phyloP scores from a whole-genome alignment of 2,888 invertebrate genomes.

The Tetranychus piercei region DNA sequence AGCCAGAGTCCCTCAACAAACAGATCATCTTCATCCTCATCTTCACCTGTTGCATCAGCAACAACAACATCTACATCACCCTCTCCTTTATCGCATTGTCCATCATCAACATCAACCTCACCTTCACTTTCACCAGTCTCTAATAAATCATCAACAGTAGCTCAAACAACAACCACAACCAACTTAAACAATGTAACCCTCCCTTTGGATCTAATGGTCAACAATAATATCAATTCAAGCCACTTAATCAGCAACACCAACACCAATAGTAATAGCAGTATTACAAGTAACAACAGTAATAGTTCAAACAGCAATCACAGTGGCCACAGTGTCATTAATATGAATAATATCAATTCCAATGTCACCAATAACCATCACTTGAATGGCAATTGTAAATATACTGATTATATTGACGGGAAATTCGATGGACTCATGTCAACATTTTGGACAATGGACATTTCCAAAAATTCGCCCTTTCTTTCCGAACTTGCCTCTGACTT shows the following conservation, averaged over 20 bases:
- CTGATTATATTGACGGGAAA: constrained; percentile 14
- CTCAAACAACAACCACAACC: background rate
- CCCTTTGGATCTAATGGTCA: background rate
- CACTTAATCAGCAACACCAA: background rate
- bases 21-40: background rate
- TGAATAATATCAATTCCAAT: too few species aligned
- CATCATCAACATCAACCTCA: background rate
- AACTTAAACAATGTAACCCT: background rate
- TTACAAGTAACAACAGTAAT: background rate
- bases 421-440: constrained; percentile 12
- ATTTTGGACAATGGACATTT: constrained; percentile 10
- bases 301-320: background rate
- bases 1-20: background rate
- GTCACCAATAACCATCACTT: background rate
- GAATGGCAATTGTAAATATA: constrained; percentile 4
- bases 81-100: background rate
- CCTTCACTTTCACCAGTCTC: background rate
- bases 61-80: background rate
- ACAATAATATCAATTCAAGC: too few species aligned
- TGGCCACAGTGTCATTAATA: background rate
- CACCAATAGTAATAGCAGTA: background rate
- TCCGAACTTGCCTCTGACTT: constrained; percentile 11
- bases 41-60: background rate
- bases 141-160: background rate
- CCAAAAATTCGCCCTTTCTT: background rate